Evolutionary conservation across 2,888 invertebrate species (phyloP), one percentile per base, ranked within the genome.

Genomic region (Philereme vetulata): DNA sequence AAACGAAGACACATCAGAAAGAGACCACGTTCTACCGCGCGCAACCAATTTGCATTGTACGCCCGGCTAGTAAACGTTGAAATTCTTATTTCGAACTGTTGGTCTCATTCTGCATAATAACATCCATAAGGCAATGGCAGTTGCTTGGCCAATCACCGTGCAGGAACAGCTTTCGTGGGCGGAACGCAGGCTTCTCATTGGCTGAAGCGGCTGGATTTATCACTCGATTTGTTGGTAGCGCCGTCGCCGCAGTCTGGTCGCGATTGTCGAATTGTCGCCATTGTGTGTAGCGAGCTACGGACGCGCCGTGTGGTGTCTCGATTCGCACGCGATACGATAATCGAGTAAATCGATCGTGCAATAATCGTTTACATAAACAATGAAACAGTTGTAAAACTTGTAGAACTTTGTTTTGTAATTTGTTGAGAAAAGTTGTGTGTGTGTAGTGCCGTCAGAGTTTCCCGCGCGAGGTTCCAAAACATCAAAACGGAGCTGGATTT

Each of bases 401-500:
- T 77, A 71, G 62, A 66, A 67, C 63, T 68, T 72, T 71, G 62
- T 69, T 64, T 68, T 47, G 5, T 50, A 52, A 50, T 52, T 60
- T 49, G 51, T 55, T 55, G 36, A 51, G 32, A 52, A 55, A 21
- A 42, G 42, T 36, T 42, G 71, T 81, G 74, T 72, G 74, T 72
- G 84, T 82, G 75, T 64, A 76, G 86, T 79, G 82, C 80, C 80
- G 82, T 67, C 79, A 78, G 76, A 80, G 77, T 79, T 73, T 70
- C 75, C 74, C 58, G 65, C 56, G 67, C 64, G 72, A 75, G 78
- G 71, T 78, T 70, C 51, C 38, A 94, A 57, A 94, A 88, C 93
- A 93, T 78, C 82, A 94, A 95, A 88, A 92, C 94, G 95, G 95
- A 95, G 93, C 95, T 95, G 92, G 95, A 95, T 75, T 93, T 95